These are phyloP conservation scores for Hydropotes inermis DNA, from an alignment of 2,113 vertebrate genomes.

Conservation along the genomic window DNA sequence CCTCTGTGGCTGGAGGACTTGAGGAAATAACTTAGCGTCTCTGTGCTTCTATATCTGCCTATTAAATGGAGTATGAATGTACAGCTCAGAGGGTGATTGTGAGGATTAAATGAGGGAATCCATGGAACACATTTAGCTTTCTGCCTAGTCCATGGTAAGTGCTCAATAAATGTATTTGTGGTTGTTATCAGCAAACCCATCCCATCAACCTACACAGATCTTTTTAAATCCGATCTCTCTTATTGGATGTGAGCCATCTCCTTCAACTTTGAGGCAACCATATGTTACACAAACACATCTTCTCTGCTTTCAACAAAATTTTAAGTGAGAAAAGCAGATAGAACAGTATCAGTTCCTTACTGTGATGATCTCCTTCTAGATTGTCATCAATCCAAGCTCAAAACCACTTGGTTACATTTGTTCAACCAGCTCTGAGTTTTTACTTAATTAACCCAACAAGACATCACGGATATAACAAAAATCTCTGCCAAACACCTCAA, in stretches of 20 bases:
- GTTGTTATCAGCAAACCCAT: neutral
- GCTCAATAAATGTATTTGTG: neutral
- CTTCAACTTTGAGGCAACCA: neutral
- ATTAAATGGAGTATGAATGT: neutral
- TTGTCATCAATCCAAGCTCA: slow-evolving; percentile 1
- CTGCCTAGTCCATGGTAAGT: neutral
- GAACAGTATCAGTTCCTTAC: neutral
- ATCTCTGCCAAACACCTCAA: neutral
- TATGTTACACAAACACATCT: neutral
- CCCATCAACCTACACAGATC: neutral
- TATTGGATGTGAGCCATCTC: neutral
- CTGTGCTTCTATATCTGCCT: neutral
- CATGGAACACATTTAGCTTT: neutral
- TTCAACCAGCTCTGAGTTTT: slow-evolving; percentile 11
- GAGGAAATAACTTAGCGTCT: neutral
- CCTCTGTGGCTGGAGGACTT: neutral
- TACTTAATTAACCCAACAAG: slow-evolving; percentile 15
- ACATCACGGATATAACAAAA: slow-evolving; percentile 33
- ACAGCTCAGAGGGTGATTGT: neutral
- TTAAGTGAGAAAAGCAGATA: slow-evolving; percentile 22
- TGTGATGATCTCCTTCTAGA: neutral
- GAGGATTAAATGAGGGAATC: neutral
- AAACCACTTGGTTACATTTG: slow-evolving; percentile 35
- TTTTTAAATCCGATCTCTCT: neutral
- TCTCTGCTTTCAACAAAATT: slow-evolving; percentile 10